Base-by-base conservation (phyloP, 2,113 vertebrate species). In the Orcinus orca region DNA sequence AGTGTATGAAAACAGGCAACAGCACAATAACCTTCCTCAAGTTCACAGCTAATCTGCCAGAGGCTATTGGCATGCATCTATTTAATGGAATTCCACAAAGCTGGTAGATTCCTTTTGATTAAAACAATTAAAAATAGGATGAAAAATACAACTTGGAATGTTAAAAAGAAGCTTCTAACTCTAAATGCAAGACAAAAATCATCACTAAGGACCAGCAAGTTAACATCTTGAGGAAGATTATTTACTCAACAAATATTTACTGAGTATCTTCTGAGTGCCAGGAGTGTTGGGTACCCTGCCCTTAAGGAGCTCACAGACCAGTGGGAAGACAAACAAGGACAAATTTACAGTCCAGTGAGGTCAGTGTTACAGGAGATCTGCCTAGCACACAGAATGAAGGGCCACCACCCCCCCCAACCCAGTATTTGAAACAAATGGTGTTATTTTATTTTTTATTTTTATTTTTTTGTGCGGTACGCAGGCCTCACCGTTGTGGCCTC, bases 81-180 rank as follows among this genome's bases (percentile, higher is more conserved):
- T 83, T 92, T 62, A 86, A 86, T 71, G 21, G 14, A 25, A 38
- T n/a, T 65, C 21, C 74, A 63, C 20, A 80, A 87, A 90, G 38
- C 29, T 14, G 5, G 38, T 63, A 80, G 25, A 23, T 60, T 83
- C 44, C 21, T 95, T 96, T 79, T 87, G 3, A 96, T 81, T 82
- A 65, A 55, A 93, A 85, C 31, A 88, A 70, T 17, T 76, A 18
- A 62, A 25, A 67, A 50, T 4, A 86, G 26, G 21, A 84, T 63
- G 21, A 60, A 79, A 97, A 93, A 50, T 25, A 76, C 13, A 95
- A 71, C 13, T 50, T n/a, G 12, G 11, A 55, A 79, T 31, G 8
- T 65, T 81, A 74, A 94, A 81, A 96, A 97, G 81, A 82, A 77
- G 71, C 36, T 92, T 89, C 62, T 73, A 85, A 80, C 18, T 83